Evolutionary conservation across 2,888 invertebrate genomes (phyloP).

Genomic region (Drosophila putrida): DNA sequence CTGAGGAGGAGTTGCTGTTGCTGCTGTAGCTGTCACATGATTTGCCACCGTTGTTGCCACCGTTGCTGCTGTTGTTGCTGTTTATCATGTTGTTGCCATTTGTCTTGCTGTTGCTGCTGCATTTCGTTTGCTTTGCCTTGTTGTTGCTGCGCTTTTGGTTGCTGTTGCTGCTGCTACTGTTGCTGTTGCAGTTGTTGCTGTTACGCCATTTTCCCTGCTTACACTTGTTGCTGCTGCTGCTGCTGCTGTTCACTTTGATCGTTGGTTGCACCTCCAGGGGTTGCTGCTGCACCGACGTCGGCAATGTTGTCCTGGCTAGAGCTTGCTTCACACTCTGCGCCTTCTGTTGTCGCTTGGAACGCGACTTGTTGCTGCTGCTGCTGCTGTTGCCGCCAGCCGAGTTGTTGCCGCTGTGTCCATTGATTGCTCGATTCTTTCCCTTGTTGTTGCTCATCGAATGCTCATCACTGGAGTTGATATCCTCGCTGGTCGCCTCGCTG

Average conservation of each 20-base stretch:
- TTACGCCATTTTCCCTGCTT: slow-evolving; percentile 51
- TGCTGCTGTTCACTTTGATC: slow-evolving; percentile 13
- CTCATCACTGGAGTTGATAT: slow-evolving; percentile 80
- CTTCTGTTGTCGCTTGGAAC: slow-evolving; percentile 62
- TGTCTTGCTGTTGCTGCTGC: slow-evolving; percentile 29
- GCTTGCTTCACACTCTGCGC: slow-evolving; percentile 28
- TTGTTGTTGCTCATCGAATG: slow-evolving; percentile 70
- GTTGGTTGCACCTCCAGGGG: neutral
- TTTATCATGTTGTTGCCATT: slow-evolving; percentile 9
- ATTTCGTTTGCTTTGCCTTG: slow-evolving; percentile 34
- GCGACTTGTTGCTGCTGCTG: slow-evolving; percentile 42
- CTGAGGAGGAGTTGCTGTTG: slow-evolving; percentile 14
- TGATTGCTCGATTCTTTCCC: slow-evolving; percentile 11
- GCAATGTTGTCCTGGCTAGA: slow-evolving; percentile 12
- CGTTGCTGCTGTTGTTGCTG: slow-evolving; percentile 47
- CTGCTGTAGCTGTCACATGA: slow-evolving; percentile 23
- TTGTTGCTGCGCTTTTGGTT: slow-evolving; percentile 26
- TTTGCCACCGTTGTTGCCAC: slow-evolving; percentile 35
- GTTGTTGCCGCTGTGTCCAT: slow-evolving; percentile 16
- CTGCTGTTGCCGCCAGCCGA: slow-evolving; percentile 25
- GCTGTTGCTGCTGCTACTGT: slow-evolving; percentile 14
- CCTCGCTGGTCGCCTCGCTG: slow-evolving; percentile 79
- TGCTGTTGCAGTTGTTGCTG: slow-evolving; percentile 31
- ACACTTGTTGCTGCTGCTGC: slow-evolving; percentile 10
- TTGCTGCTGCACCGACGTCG: slow-evolving; percentile 20